Evolutionary conservation across 2,797 vertebrate genomes (phyloP), one percentile per base, ranked within the genome.

Genomic region (Gouania willdenowi): DNA sequence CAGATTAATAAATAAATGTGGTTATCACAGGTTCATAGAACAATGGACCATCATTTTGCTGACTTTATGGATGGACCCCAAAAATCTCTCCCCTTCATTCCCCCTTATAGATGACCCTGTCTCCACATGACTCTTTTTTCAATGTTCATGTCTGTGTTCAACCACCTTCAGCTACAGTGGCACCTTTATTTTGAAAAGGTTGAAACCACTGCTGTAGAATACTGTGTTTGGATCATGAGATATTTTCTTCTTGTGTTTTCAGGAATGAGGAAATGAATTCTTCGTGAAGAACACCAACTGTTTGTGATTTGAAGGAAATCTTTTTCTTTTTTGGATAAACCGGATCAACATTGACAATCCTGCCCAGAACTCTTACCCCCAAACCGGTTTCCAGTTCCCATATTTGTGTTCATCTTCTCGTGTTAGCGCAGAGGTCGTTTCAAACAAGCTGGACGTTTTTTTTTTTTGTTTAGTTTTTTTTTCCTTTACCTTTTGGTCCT

Each of bases 391-490:
- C 50, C 54, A 37, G 54, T 72, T 64, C 21, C 56, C 69, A 64
- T 70, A 22, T 76, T 31, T 19, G 6, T 40, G 47, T 57, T 40
- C 18, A 11, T 63, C 32, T 50, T 41, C 41, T 45, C 26, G 65
- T 48, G 22, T 33, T 54, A 61, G 48, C 45, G 30, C 38, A 62
- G 59, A 60, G 55, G 48, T 66, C 39, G 52, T 71, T 64, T 63
- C 47, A 43, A 58, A 52, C 41, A 48, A 64, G 62, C 66, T 56
- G 54, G 31, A 65, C 66, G 66, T 56, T 83, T 86, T 87, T 83
- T 74, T 66, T 83, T 86, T 84, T 80, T 81, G 42, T 78, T n/a
- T n/a, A n/a, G n/a, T n/a, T n/a, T n/a, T 87, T 88, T 87, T 84
- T 81, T 69, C 71, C 77, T 88, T 83, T 71, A 76, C 67, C 75